phyloP scores from a whole-genome alignment of 2,797 vertebrate species.

The Eleutherodactylus coqui region DNA sequence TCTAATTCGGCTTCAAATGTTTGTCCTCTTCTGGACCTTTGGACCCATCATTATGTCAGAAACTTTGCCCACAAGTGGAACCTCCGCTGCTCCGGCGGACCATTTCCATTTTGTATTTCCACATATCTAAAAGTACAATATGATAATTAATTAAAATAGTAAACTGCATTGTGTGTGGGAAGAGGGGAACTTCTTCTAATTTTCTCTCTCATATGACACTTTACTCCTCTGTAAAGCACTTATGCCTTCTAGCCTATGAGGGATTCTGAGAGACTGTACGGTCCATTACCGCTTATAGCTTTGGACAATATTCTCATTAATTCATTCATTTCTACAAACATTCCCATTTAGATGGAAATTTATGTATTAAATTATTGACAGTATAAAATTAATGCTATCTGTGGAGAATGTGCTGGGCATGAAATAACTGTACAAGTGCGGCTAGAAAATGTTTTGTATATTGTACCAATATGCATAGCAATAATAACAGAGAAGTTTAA shows the following conservation, averaged over 20 bases:
- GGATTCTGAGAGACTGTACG: background rate
- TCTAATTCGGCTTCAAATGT: too few relatives aligned
- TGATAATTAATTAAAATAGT: background rate
- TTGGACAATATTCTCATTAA: conserved; percentile 46
- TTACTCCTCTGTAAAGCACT: background rate
- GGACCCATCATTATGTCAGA: too few relatives aligned
- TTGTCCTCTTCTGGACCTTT: too few relatives aligned
- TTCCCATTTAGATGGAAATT: conserved; percentile 39
- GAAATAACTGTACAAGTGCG: conserved; percentile 39
- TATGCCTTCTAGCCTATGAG: background rate
- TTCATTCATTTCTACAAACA: conserved; percentile 28
- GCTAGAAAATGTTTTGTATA: conserved; percentile 39
- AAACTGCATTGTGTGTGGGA: background rate
- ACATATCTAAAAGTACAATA: too few relatives aligned
- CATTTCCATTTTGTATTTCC: too few relatives aligned
- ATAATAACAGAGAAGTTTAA: conserved; percentile 23
- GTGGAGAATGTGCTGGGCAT: conserved; percentile 4
- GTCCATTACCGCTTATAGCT: conserved; percentile 28
- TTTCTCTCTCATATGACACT: background rate
- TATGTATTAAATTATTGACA: conserved; percentile 46
- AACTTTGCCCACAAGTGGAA: too few relatives aligned
- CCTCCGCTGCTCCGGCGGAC: too few relatives aligned
- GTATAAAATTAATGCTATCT: conserved; percentile 40
- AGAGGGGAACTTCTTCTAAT: background rate
- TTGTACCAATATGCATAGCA: background rate